Evolutionary conservation across 2,797 vertebrate genomes (phyloP).

Genomic region (Mormyrops boulengeri): DNA sequence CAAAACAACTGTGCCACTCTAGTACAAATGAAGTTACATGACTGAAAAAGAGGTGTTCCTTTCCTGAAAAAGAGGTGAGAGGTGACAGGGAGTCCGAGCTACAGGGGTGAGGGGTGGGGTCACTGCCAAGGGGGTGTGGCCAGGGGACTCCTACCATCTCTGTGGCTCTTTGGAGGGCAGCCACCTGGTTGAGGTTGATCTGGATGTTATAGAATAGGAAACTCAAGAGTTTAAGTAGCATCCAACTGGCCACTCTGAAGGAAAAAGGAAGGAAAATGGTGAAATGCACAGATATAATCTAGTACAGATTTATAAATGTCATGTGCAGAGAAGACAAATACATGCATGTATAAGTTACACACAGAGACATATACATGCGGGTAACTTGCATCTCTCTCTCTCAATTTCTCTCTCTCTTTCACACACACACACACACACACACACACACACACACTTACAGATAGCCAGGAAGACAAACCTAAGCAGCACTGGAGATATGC

Average conservation of each 20-base stretch:
- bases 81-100: background rate
- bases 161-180: constrained; percentile 62
- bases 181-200: constrained; percentile 76
- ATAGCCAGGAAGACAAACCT: constrained; percentile 38
- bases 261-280: background rate
- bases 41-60: background rate
- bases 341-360: background rate
- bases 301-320: background rate
- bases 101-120: background rate
- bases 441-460: constrained; percentile 14
- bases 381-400: background rate
- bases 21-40: background rate
- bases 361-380: background rate
- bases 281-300: background rate
- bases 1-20: background rate
- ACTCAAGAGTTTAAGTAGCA: constrained; percentile 67
- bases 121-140: background rate
- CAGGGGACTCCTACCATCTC: constrained; percentile 52
- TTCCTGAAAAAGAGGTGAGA: background rate
- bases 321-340: background rate
- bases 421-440: background rate
- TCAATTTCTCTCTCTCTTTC: too few species aligned
- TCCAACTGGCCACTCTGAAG: constrained; percentile 72
- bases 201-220: constrained; percentile 67
- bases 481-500: constrained; percentile 57